Percentiles rank a stretch among this genome's conserved stretches.
Conservation (phyloP, 2,113 vertebrate genomes). For the Prinia subflava region DNA sequence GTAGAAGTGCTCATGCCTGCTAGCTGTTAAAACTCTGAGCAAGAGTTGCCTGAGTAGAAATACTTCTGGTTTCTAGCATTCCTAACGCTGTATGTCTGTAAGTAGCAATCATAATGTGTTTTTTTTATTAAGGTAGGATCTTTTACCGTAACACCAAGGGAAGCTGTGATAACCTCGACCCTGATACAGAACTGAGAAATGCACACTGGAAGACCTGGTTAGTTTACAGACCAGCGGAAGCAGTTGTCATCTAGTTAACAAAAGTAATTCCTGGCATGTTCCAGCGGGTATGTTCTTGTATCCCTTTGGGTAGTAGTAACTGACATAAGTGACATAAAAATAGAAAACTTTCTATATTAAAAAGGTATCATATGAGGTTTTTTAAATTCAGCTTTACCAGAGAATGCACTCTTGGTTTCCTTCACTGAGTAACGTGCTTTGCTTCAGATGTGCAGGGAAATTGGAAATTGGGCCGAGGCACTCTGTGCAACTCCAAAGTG, state of each 20-base stretch:
- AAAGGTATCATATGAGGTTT: accelerated
- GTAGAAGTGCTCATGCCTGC: neutral
- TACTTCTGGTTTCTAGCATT: neutral
- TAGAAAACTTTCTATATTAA: neutral
- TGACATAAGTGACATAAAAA: neutral
- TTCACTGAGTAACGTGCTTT: accelerated
- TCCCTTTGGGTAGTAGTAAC: neutral
- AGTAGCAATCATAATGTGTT: neutral
- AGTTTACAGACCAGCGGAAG: neutral
- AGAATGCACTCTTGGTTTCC: accelerated
- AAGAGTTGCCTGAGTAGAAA: neutral
- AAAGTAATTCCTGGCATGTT: neutral
- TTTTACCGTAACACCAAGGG: neutral
- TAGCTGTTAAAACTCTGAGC: neutral
- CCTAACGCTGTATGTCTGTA: accelerated
- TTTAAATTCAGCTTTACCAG: accelerated
- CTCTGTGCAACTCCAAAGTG: accelerated
- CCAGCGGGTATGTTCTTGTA: neutral
- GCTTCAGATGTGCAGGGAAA: accelerated
- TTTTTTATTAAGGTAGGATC: neutral
- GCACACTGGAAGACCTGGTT: neutral
- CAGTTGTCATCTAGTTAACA: neutral
- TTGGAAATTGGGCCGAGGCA: neutral
- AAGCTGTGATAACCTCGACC: neutral
- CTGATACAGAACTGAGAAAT: neutral